These are phyloP conservation scores for Eumacrocentrus americanus DNA, from an alignment of 2,888 invertebrate species.

Conservation along the genomic window DNA sequence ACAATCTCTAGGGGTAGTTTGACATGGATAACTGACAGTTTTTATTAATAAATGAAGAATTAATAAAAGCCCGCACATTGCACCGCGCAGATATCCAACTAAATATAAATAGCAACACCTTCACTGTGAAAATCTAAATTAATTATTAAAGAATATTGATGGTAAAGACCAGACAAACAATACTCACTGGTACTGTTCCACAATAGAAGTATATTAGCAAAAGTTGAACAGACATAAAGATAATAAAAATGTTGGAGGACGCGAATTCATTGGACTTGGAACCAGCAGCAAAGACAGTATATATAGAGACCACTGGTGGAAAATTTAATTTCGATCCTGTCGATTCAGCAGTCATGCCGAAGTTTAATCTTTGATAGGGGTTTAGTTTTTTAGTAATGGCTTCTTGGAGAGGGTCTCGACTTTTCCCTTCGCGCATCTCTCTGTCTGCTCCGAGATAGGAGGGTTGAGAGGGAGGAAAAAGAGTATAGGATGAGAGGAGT, in stretches of 20 bases:
- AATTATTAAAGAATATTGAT: no score
- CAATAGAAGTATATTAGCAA: no score
- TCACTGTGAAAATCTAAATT: no score
- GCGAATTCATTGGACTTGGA: constrained; percentile 19
- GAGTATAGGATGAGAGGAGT: constrained; percentile 7
- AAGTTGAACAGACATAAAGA: no score
- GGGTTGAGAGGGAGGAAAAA: constrained; percentile 30
- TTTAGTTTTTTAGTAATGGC: constrained; percentile 63
- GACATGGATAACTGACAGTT: constrained; percentile 73
- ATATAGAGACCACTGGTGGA: no score
- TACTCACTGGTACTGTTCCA: no score
- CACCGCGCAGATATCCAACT: no score
- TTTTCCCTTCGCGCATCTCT: constrained; percentile 26
- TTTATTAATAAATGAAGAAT: no score
- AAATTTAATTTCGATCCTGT: constrained; percentile 67
- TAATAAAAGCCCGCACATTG: no score
- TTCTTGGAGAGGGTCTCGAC: constrained; percentile 51
- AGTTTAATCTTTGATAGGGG: constrained; percentile 66
- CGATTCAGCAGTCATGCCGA: constrained; percentile 66
- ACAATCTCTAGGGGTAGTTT: constrained; percentile 15
- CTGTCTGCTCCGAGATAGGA: constrained; percentile 20
- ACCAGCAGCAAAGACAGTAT: no score
- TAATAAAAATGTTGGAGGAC: constrained; percentile 11
- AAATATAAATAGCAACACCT: no score
- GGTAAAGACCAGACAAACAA: constrained; percentile 27